These are phyloP conservation scores for Lichenostomus cassidix DNA, from an alignment of 2,113 vertebrate species.

Conservation along the genomic window DNA sequence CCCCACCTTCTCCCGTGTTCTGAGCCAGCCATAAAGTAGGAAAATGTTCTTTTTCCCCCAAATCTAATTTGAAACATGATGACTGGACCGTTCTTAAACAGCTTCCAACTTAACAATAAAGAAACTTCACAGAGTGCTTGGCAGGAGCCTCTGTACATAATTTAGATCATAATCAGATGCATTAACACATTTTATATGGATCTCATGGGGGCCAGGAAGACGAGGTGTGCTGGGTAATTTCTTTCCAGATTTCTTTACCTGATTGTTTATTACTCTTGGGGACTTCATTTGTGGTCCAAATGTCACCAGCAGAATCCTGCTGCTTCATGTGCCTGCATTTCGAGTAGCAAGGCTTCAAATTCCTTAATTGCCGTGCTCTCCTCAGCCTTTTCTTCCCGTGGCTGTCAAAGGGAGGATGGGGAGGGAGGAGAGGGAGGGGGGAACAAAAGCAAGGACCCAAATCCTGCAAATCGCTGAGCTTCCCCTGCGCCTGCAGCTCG, in stretches of 20 bases:
- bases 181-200: constrained; percentile 64
- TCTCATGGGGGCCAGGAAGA: constrained; percentile 34
- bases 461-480: background rate
- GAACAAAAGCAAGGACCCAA: background rate
- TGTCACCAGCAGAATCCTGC: constrained; percentile 33
- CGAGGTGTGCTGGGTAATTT: constrained; percentile 61
- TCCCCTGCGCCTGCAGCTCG: background rate
- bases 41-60: background rate
- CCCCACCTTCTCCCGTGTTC: background rate
- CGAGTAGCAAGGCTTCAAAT: background rate
- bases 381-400: background rate
- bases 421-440: background rate
- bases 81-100: constrained; percentile 34
- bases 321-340: constrained; percentile 22
- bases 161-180: constrained; percentile 67
- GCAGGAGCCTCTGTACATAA: constrained; percentile 55
- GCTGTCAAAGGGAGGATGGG: background rate
- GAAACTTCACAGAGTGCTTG: constrained; percentile 49
- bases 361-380: background rate
- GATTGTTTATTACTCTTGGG: constrained; percentile 51
- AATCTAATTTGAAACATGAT: constrained; percentile 55
- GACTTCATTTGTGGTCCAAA: constrained; percentile 46
- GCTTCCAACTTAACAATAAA: constrained; percentile 48
- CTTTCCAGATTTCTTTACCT: constrained; percentile 56
- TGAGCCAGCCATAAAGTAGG: background rate